phyloP scores from a whole-genome alignment of 2,888 invertebrate species.

The Zonitis immaculata region DNA sequence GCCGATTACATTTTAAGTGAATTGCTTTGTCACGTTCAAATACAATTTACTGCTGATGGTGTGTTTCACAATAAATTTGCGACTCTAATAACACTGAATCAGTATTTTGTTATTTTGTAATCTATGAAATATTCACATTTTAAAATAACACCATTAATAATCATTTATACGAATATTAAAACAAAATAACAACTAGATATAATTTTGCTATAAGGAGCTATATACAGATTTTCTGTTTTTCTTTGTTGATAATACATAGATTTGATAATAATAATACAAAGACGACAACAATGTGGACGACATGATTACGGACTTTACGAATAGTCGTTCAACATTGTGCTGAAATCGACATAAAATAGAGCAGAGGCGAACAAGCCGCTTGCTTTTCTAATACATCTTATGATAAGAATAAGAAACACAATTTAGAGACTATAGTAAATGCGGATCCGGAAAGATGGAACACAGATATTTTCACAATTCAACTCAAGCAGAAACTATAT shows the following conservation, averaged over 20 bases:
- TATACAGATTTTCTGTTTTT: too few species aligned
- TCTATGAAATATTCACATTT: not conserved
- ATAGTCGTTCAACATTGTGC: constrained; percentile 36
- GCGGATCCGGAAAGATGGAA: constrained; percentile 29
- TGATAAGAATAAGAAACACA: constrained; percentile 40
- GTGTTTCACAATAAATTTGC: constrained; percentile 19
- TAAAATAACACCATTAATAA: not conserved
- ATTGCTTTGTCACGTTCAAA: constrained; percentile 20
- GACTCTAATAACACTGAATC: constrained; percentile 19
- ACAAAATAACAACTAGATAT: too few species aligned
- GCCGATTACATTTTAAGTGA: constrained; percentile 19
- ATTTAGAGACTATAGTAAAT: constrained; percentile 26
- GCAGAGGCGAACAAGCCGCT: constrained; percentile 14
- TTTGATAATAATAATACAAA: not conserved
- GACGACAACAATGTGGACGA: constrained; percentile 10
- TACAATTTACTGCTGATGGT: constrained; percentile 19
- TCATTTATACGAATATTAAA: too few species aligned
- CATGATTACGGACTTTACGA: constrained; percentile 14
- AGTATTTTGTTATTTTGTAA: constrained; percentile 12
- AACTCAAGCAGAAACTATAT: constrained; percentile 34
- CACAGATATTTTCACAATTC: constrained; percentile 24
- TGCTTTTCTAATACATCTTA: constrained; percentile 37
- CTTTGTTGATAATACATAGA: too few species aligned
- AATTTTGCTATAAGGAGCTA: too few species aligned
- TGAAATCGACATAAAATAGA: constrained; percentile 45